These are phyloP conservation scores for Caenorhabditis uteleia DNA, from an alignment of 2,888 invertebrate species.

Conservation along the genomic window DNA sequence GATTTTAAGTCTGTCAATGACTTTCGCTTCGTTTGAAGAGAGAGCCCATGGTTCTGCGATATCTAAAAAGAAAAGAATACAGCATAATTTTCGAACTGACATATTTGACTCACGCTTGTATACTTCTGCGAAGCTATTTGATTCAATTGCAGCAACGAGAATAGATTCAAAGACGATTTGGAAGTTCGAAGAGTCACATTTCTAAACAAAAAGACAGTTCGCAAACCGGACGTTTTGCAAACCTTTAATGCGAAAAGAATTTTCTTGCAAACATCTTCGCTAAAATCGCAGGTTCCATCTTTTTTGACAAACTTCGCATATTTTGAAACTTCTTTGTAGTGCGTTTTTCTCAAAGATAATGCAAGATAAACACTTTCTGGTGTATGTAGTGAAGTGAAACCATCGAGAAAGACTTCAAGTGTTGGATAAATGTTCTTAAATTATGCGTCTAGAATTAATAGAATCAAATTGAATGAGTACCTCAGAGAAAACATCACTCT, in stretches of 20 bases:
- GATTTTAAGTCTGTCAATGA: constrained; percentile 35
- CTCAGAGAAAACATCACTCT: no score
- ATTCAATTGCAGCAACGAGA: neutral
- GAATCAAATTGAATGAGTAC: no score
- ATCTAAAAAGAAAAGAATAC: constrained; percentile 20
- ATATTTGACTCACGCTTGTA: no score
- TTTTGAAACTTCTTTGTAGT: constrained; percentile 14
- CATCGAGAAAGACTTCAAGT: no score
- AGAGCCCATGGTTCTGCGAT: constrained; percentile 48
- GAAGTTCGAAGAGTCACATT: constrained; percentile 4
- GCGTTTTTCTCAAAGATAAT: constrained; percentile 9
- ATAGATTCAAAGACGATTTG: neutral
- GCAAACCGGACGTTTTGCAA: no score
- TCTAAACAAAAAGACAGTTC: no score
- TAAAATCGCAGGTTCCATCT: constrained; percentile 30
- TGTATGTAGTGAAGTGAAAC: constrained; percentile 13
- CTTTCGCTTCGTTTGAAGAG: constrained; percentile 41
- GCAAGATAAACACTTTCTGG: constrained; percentile 30
- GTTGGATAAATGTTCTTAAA: no score
- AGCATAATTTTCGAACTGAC: neutral
- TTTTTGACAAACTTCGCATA: constrained; percentile 39
- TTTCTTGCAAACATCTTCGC: constrained; percentile 17
- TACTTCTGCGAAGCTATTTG: no score
- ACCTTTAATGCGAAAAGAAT: constrained; percentile 28
- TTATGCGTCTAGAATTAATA: no score